These are phyloP conservation scores for Frieseomelitta varia DNA, from an alignment of 1,140 invertebrate genomes.

Conservation along the genomic window DNA sequence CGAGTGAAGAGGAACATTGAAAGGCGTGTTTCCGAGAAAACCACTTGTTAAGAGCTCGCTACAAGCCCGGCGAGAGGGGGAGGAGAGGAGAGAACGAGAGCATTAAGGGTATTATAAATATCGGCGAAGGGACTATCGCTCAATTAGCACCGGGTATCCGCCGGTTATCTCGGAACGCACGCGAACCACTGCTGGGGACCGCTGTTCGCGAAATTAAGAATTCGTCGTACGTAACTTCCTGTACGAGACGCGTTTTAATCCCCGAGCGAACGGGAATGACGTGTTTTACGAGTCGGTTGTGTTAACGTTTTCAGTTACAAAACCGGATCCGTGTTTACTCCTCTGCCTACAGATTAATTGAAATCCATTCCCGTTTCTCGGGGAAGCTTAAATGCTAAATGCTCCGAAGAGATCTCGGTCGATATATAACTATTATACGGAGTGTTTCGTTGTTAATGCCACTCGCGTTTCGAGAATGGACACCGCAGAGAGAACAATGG, in stretches of 20 bases:
- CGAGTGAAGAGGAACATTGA: background rate
- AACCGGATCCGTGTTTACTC: conserved; percentile 41
- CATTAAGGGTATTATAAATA: conserved; percentile 58
- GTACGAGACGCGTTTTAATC: conserved; percentile 35
- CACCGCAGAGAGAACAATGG: background rate
- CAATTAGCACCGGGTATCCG: conserved; percentile 65
- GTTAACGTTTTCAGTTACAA: conserved; percentile 41
- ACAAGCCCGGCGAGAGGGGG: too few relatives aligned
- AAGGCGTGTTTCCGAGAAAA: background rate
- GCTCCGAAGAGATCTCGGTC: background rate
- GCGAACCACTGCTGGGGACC: conserved; percentile 48
- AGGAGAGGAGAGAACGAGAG: background rate
- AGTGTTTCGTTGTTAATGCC: conserved; percentile 3
- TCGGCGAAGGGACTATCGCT: conserved; percentile 58
- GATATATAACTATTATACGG: conserved; percentile 2
- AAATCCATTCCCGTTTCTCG: conserved; percentile 20
- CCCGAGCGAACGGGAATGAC: conserved; percentile 11
- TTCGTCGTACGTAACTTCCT: conserved; percentile 41
- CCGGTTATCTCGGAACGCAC: conserved; percentile 62
- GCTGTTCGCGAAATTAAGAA: conserved; percentile 40
- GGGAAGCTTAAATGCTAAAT: background rate
- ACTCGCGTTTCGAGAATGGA: background rate
- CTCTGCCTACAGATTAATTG: conserved; percentile 40
- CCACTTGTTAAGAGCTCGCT: background rate
- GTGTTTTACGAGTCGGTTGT: conserved; percentile 48